phyloP scores from a whole-genome alignment of 2,888 invertebrate genomes.

The Schrankia costaestrigalis region DNA sequence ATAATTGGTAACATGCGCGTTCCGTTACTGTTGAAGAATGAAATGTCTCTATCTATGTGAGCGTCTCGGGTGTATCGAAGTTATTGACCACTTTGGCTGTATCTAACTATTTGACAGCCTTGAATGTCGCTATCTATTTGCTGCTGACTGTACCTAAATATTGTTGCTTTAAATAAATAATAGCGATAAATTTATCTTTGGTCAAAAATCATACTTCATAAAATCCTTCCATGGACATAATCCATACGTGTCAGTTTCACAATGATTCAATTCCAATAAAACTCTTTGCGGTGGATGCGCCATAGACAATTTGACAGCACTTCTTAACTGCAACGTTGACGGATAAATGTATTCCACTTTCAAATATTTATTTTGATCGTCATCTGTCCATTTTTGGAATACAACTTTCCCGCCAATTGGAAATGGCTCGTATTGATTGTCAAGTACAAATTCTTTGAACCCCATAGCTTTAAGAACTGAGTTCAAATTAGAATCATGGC shows the following conservation, averaged over 20 bases:
- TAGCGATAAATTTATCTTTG: no score
- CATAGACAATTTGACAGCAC: constrained; percentile 34
- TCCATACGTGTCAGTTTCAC: constrained; percentile 38
- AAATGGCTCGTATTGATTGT: constrained; percentile 50
- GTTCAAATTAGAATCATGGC: constrained; percentile 63
- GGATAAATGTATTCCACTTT: constrained; percentile 60
- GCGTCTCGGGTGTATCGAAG: no score
- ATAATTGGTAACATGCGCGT: no score
- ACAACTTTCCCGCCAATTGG: constrained; percentile 65
- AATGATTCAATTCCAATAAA: constrained; percentile 41
- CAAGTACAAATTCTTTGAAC: constrained; percentile 43
- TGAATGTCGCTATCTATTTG: no score
- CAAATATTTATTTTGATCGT: constrained; percentile 35
- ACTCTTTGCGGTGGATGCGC: constrained; percentile 44
- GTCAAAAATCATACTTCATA: constrained; percentile 14
- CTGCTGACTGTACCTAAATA: no score
- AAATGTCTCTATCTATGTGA: no score
- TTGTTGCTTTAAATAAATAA: no score
- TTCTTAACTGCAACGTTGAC: constrained; percentile 44
- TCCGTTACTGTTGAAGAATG: no score
- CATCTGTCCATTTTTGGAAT: constrained; percentile 60
- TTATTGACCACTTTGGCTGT: no score
- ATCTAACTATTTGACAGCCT: no score
- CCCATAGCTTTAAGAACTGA: constrained; percentile 43
- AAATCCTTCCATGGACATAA: constrained; percentile 50